Percentiles rank a stretch among this genome's conserved stretches.
phyloP scores from a whole-genome alignment of 2,888 invertebrate genomes.

The Orthosia incerta region DNA sequence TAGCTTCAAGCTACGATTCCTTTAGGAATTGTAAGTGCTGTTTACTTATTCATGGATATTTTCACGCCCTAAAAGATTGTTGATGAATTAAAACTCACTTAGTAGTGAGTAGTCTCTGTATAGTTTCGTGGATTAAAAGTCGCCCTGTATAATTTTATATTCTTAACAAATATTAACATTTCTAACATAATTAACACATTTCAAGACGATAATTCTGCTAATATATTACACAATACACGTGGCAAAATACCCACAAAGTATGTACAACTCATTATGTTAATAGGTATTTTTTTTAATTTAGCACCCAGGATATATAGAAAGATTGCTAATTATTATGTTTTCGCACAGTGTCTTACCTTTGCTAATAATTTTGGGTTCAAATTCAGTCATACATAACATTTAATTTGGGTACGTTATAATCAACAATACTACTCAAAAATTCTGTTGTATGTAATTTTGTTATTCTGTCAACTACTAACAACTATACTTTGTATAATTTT shows the following conservation, averaged over 20 bases:
- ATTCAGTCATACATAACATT: neutral
- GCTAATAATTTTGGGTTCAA: neutral
- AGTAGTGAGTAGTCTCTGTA: too few species aligned
- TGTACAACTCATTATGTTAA: neutral
- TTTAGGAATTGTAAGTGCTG: too few species aligned
- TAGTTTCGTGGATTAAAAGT: too few species aligned
- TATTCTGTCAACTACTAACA: too few species aligned
- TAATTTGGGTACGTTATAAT: neutral
- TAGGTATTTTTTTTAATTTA: neutral
- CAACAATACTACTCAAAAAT: too few species aligned
- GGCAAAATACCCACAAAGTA: conserved; percentile 2
- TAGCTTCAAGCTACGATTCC: too few species aligned
- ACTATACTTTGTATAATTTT: too few species aligned
- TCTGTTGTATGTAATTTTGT: too few species aligned
- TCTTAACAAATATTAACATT: neutral
- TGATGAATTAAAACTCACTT: too few species aligned
- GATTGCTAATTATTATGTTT: conserved; percentile 21
- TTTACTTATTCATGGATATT: too few species aligned
- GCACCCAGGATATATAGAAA: neutral
- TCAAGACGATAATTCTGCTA: neutral
- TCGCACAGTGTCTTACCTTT: neutral
- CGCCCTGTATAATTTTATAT: too few species aligned
- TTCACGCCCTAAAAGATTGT: too few species aligned
- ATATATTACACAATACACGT: neutral
- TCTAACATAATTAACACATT: conserved; percentile 5